Base-by-base conservation (phyloP, 2,888 invertebrate species). In the Agrilus mali region DNA sequence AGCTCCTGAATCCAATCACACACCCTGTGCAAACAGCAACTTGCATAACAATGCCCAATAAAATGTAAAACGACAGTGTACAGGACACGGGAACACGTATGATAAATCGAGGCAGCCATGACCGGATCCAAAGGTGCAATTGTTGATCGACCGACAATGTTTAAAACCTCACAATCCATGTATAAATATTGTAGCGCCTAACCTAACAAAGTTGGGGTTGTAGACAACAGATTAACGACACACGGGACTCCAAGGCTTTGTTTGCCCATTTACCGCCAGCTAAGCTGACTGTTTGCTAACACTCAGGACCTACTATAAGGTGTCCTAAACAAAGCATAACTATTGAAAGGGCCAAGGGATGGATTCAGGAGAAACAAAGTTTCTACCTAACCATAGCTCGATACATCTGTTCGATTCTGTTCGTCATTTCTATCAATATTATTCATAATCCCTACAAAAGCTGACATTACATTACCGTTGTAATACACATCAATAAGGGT, bases 191-290 rank as follows among this genome's bases (percentile, higher is more conserved):
- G 60, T 60, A 59, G 57, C 56, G 59, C 61, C 60, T 59, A 55
- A 51, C 52, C 56, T 53, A 60, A 61, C 60, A 59, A 52, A 54
- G 55, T 56, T 57, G 59, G 60, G 61, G 60, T 60, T 61, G 61
- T 61, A 61, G 60, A 63, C 63, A 64, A 62, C 57, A 61, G 63
- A 64, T 63, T 63, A 63, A 57, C 56, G 55, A 59, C 59, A 60
- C 59, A 59, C 59, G 56, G 59, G 60, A 57, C 55, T 53, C 55
- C 53, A 42, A 47, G 53, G 52, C 55, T 59, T 64, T 65, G 64
- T 65, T 65, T 65, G 63, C 57, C 63, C 65, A 65, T 65, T 65
- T 64, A 62, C 64, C 63, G 65, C 64, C 64, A 64, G 63, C 63
- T 65, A 64, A 62, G 61, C 60, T 60, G 52, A 55, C 55, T 63